A percentile compares a stretch with the other conserved stretches of the same genome.
phyloP scores from a whole-genome alignment of 2,113 vertebrate species.

The Periophthalmus modestus region DNA sequence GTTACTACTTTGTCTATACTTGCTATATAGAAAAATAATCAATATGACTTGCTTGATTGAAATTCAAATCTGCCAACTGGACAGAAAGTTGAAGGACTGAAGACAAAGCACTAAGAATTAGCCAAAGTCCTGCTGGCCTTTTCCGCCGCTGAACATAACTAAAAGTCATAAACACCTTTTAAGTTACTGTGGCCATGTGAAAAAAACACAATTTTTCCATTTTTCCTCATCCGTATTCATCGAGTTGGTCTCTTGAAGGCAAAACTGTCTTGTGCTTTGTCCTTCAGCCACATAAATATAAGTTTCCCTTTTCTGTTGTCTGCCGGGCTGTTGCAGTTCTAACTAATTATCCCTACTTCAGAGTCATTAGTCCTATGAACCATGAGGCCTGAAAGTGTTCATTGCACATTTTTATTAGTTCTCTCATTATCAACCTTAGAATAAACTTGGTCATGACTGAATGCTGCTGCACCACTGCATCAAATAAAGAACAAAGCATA shows the following conservation, averaged over 20 bases:
- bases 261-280: background rate
- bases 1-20: background rate
- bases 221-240: background rate
- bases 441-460: background rate
- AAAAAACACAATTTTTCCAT: background rate
- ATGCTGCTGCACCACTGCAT: background rate
- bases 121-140: background rate
- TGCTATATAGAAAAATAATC: too few species aligned
- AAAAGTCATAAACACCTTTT: background rate
- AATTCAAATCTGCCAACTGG: background rate
- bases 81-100: background rate
- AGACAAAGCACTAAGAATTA: background rate
- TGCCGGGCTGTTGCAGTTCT: background rate
- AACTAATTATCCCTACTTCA: background rate
- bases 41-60: background rate
- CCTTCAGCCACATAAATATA: slow-evolving; percentile 1
- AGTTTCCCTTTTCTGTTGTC: background rate
- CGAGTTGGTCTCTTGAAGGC: background rate
- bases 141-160: background rate
- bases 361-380: background rate
- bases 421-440: background rate
- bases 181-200: background rate
- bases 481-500: too few species aligned
- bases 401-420: background rate
- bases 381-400: background rate